These are phyloP conservation scores for Blera fallax DNA, from an alignment of 2,888 invertebrate genomes.

Conservation along the genomic window DNA sequence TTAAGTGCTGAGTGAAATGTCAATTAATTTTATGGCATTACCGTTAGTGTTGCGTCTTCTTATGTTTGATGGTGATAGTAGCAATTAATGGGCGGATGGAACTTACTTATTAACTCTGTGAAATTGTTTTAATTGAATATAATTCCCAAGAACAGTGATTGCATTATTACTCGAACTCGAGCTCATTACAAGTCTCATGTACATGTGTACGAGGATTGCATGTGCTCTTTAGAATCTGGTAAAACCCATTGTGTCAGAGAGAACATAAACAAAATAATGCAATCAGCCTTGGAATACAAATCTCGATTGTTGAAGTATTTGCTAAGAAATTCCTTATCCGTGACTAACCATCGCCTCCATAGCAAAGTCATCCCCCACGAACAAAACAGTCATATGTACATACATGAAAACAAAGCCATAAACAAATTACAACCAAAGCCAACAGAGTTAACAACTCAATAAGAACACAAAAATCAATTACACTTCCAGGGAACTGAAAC, in stretches of 20 bases:
- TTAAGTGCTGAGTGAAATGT: conserved; percentile 1
- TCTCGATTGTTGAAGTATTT: conserved; percentile 15
- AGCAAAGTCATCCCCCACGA: neutral
- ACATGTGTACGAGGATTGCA: too few species aligned
- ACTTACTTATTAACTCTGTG: neutral
- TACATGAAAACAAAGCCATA: neutral
- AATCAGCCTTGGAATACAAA: conserved; percentile 3
- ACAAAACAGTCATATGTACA: neutral
- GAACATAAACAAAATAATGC: neutral
- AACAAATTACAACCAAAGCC: conserved; percentile 6
- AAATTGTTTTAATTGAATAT: neutral
- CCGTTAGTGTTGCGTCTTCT: neutral
- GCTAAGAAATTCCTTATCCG: conserved; percentile 31
- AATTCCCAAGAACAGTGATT: neutral
- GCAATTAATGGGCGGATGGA: neutral
- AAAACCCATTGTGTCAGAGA: neutral
- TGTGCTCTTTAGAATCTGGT: neutral
- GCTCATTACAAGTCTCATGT: too few species aligned
- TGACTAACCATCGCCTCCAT: conserved; percentile 36
- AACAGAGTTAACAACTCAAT: conserved; percentile 45
- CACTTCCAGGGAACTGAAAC: conserved; percentile 33
- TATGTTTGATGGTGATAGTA: neutral
- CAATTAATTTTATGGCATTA: neutral
- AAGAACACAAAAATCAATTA: conserved; percentile 50
- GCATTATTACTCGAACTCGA: neutral